phyloP scores from a whole-genome alignment of 2,797 vertebrate genomes.

The Enteromius trimaculatus region DNA sequence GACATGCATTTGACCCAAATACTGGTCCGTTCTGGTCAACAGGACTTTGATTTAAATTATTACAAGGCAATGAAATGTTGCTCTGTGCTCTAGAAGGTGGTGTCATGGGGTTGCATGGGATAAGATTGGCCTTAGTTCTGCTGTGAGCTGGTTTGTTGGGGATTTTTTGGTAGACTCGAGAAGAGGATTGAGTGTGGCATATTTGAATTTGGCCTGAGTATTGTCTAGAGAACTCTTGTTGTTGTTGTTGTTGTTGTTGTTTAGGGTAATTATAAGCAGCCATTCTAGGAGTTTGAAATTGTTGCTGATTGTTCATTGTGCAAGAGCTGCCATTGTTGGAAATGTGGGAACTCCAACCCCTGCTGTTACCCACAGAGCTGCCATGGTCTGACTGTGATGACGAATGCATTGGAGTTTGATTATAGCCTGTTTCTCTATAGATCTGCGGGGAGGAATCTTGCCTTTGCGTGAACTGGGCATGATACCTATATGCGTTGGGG shows the following conservation, averaged over 20 bases:
- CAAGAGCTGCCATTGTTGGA: not conserved
- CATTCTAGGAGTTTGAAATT: not conserved
- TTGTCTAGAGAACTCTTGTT: slow-evolving; percentile 7
- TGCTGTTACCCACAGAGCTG: not conserved
- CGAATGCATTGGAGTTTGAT: not conserved
- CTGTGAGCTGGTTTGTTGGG: not conserved
- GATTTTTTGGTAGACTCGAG: not conserved
- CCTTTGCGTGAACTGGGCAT: not conserved
- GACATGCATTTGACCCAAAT: not conserved
- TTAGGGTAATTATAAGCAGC: not conserved
- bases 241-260: slow-evolving; percentile 3
- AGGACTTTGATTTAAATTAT: not conserved
- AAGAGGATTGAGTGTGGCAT: not conserved
- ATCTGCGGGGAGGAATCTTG: not conserved
- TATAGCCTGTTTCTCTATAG: slow-evolving; percentile 1
- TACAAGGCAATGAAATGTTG: not conserved
- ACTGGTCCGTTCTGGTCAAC: not conserved
- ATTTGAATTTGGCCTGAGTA: not conserved
- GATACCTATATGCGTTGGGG: not conserved
- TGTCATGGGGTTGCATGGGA: not conserved
- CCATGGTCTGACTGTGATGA: not conserved
- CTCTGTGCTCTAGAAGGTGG: not conserved
- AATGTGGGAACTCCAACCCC: not conserved
- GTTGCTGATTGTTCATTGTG: slow-evolving; percentile 11
- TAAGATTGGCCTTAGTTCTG: not conserved